Base-by-base conservation (phyloP, 2,797 vertebrate genomes). In the Ceryle rudis region DNA sequence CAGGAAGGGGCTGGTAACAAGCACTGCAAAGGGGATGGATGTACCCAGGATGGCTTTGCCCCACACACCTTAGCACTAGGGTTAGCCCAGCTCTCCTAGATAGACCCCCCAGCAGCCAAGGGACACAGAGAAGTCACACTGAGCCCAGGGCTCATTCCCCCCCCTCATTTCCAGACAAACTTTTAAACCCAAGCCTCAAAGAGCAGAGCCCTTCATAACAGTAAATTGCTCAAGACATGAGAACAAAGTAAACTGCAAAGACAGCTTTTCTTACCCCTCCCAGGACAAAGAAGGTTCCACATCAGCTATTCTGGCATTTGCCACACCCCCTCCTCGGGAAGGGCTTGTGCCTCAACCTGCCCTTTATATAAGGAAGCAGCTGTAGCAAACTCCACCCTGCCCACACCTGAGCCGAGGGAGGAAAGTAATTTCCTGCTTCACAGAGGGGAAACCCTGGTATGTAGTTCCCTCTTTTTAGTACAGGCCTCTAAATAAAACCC, bases 341-440 rank as follows among this genome's bases (percentile, higher is more conserved):
- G 8, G 66, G 28, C 0, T 52, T 6, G 4, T 14, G 16, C 41
- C 29, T 80, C 61, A 70, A 9, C 2, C 73, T 94, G 49, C 60
- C 64, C 47, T 87, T 94, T 87, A 78, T 67, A 33, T 49, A 26
- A 69, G 42, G 47, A 78, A 81, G 31, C 44, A 73, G 74, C 52
- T 80, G 78, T 11, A 67, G 70, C 52, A 75, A 94, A 90, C 60
- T 46, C 89, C 67, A 89, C 74, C 83, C 93, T 96, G 89, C 64
- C 77, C 92, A 81, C 54, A 92, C 73, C 83, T 96, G 83, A 70
- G 70, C 62, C 2, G 8, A 93, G 39, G 35, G 77, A 92, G 55
- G 42, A 88, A 61, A 46, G 60, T 62, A 88, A 72, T 81, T 57
- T 21, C 37, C 65, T 81, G 41, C 58, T 91, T 58, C 87, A 49